Conservation (phyloP, 2,888 invertebrate genomes). For the Shargacucullia verbasci region DNA sequence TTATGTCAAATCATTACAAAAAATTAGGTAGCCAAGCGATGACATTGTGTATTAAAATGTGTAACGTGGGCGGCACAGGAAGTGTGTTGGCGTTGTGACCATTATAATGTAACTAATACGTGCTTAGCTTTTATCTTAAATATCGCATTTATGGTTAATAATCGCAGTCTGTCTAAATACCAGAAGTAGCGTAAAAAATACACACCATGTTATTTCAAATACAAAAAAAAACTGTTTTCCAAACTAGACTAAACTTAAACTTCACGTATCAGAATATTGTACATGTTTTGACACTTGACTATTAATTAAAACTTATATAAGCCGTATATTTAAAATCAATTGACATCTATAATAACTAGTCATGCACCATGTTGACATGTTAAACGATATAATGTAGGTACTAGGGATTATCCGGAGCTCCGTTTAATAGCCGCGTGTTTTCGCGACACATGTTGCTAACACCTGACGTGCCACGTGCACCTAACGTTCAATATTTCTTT, state of each 20-base stretch:
- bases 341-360: too few relatives aligned
- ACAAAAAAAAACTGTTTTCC: not conserved
- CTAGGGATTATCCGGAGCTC: slow-evolving; percentile 24
- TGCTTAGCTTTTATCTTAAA: slow-evolving; percentile 28
- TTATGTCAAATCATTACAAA: slow-evolving; percentile 35
- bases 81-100: slow-evolving; percentile 63
- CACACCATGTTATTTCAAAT: too few relatives aligned
- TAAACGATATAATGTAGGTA: slow-evolving; percentile 5
- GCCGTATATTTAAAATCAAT: too few relatives aligned
- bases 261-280: too few relatives aligned
- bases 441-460: slow-evolving; percentile 74
- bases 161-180: slow-evolving; percentile 3
- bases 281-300: too few relatives aligned
- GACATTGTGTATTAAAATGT: slow-evolving; percentile 48
- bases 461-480: slow-evolving; percentile 76
- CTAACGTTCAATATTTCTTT: slow-evolving; percentile 52
- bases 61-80: slow-evolving; percentile 65
- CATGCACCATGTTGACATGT: slow-evolving; percentile 1
- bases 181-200: not conserved
- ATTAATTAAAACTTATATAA: too few relatives aligned
- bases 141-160: slow-evolving; percentile 14
- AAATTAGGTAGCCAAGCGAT: slow-evolving; percentile 43
- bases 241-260: too few relatives aligned
- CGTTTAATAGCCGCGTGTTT: slow-evolving; percentile 53
- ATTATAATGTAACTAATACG: slow-evolving; percentile 36